Percentiles rank a stretch among this genome's conserved stretches.
These are phyloP conservation scores for Scaptomyza cyrtandrae DNA, from an alignment of 2,888 invertebrate species.

Conservation along the genomic window DNA sequence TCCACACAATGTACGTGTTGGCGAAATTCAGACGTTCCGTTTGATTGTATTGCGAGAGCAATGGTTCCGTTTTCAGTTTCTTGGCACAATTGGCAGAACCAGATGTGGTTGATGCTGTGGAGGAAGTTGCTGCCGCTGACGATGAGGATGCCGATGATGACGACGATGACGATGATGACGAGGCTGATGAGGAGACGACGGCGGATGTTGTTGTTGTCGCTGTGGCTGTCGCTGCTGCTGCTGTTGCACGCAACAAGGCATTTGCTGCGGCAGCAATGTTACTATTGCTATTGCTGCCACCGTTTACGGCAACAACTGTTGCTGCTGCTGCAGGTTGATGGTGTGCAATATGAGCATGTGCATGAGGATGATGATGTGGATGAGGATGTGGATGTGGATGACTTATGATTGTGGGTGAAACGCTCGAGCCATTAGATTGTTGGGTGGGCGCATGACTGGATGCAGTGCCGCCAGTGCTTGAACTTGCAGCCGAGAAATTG, in stretches of 20 bases:
- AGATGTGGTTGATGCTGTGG: conserved; percentile 55
- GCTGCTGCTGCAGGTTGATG: conserved; percentile 20
- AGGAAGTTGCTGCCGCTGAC: conserved; percentile 49
- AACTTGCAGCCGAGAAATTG: conserved; percentile 82
- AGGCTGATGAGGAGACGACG: conserved; percentile 29
- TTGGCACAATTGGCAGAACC: conserved; percentile 75
- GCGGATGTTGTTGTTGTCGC: conserved; percentile 1
- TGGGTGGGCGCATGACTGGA: conserved; percentile 83
- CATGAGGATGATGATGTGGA: conserved; percentile 3
- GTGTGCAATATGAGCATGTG: conserved; percentile 66
- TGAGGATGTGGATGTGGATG: conserved; percentile 28
- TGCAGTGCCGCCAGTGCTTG: conserved; percentile 81
- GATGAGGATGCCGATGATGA: conserved; percentile 57
- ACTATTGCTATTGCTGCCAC: conserved; percentile 43
- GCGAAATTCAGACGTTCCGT: conserved; percentile 82
- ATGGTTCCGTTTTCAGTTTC: conserved; percentile 81
- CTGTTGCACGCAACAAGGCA: conserved; percentile 66
- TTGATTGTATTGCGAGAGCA: conserved; percentile 81
- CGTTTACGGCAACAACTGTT: conserved; percentile 38
- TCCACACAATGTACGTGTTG: conserved; percentile 81
- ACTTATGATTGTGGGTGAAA: conserved; percentile 78
- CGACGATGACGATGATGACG: conserved; percentile 50
- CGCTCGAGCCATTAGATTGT: conserved; percentile 81
- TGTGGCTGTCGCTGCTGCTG: conserved; percentile 41
- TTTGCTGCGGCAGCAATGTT: conserved; percentile 74